phyloP scores from a whole-genome alignment of 2,113 vertebrate genomes.

The Nesogale talazaci region DNA sequence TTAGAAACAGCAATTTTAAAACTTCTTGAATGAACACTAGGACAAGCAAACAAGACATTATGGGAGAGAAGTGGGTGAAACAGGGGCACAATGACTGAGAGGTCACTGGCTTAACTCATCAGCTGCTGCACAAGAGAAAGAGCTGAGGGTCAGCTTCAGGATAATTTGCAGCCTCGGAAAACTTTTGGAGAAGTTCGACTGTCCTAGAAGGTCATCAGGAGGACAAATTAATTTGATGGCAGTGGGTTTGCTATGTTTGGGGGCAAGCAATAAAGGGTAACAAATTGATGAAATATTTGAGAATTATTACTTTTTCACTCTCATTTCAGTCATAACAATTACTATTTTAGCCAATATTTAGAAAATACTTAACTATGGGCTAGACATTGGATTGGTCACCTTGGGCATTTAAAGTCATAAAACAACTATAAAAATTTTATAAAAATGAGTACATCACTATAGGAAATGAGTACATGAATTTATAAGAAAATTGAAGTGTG shows the following conservation, averaged over 20 bases:
- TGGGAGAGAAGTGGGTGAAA: no score
- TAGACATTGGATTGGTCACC: not conserved
- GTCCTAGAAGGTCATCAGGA: no score
- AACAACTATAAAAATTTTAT: not conserved
- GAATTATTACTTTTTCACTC: conserved; percentile 2
- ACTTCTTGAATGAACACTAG: not conserved
- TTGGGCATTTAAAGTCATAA: not conserved
- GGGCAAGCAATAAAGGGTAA: not conserved
- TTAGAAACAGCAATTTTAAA: not conserved
- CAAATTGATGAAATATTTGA: not conserved
- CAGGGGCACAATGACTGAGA: no score
- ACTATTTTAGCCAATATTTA: not conserved
- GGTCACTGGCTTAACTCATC: no score
- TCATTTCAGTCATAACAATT: not conserved
- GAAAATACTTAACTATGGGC: not conserved
- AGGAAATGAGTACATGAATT: not conserved
- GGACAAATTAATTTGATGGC: no score
- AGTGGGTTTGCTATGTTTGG: no score
- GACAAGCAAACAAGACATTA: not conserved
- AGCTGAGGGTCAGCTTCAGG: no score
- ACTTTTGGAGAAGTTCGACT: no score
- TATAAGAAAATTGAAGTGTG: not conserved
- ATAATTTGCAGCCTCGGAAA: no score
- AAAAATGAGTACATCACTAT: not conserved
- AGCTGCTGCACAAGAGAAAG: no score